Evolutionary conservation across 92 coral and sea anemone species (phyloP).

Genomic region (Diadumene lineata): DNA sequence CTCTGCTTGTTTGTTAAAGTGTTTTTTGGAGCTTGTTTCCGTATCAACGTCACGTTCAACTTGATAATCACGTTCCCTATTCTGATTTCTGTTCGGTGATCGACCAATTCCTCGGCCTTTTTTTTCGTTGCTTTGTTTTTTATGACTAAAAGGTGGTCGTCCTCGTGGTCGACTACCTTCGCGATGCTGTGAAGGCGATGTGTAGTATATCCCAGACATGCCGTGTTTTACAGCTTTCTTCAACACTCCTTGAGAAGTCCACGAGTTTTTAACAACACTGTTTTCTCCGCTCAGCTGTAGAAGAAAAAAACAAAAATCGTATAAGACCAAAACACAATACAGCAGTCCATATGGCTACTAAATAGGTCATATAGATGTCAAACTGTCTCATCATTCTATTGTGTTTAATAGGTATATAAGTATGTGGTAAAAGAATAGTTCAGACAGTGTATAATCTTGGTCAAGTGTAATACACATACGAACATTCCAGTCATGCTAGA

Average conservation of each 20-base stretch:
- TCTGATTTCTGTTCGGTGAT: constrained; percentile 61
- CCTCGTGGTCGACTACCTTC: constrained; percentile 83
- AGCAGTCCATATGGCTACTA: background rate
- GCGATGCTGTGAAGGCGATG: constrained; percentile 78
- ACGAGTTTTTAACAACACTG: constrained; percentile 66
- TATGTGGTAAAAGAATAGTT: constrained; percentile 15
- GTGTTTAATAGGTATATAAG: constrained; percentile 9
- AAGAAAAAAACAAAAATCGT: constrained; percentile 6
- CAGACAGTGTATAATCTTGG: constrained; percentile 12
- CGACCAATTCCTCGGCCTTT: constrained; percentile 67
- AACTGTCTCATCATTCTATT: constrained; percentile 1
- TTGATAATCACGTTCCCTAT: constrained; percentile 65
- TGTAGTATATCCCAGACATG: constrained; percentile 80
- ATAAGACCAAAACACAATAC: background rate
- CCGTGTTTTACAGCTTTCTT: constrained; percentile 48
- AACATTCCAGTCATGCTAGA: constrained; percentile 24
- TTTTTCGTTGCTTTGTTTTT: constrained; percentile 60
- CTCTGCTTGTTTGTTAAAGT: constrained; percentile 27
- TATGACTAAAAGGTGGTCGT: constrained; percentile 78
- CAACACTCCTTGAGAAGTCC: constrained; percentile 67
- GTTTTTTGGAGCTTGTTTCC: constrained; percentile 36
- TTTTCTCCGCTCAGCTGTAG: constrained; percentile 73
- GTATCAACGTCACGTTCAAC: constrained; percentile 46
- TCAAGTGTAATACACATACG: constrained; percentile 20
- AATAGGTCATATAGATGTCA: background rate